Percentiles rank a stretch among this genome's conserved stretches.
phyloP scores from a whole-genome alignment of 30 jellyfish, hydroid and myxozoan species.

The Pelagia noctiluca region DNA sequence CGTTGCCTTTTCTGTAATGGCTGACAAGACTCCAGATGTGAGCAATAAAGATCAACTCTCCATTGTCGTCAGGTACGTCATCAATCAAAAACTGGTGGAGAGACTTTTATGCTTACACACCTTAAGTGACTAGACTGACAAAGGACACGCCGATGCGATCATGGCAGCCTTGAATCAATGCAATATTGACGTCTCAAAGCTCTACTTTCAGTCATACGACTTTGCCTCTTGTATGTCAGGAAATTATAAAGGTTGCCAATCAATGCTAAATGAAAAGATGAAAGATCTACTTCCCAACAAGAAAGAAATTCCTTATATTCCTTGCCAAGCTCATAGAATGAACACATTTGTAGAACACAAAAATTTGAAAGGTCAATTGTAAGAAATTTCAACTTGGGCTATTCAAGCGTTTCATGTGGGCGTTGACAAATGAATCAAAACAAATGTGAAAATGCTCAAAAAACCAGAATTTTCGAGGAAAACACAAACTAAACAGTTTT shows the following conservation, averaged over 20 bases:
- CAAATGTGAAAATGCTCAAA: too few species aligned
- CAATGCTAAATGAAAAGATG: constrained; percentile 8
- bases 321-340: too few species aligned
- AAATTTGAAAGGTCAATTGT: too few species aligned
- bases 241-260: constrained; percentile 39
- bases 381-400: too few species aligned
- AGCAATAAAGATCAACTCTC: constrained; percentile 54
- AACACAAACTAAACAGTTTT: too few species aligned
- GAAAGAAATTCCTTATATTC: constrained; percentile 29
- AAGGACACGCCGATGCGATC: constrained; percentile 57
- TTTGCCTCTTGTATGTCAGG: constrained; percentile 46
- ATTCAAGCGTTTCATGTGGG: too few species aligned
- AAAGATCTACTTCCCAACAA: constrained; percentile 31
- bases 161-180: constrained; percentile 45
- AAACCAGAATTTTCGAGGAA: too few species aligned
- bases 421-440: too few species aligned
- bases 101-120: constrained; percentile 24
- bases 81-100: constrained; percentile 42
- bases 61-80: constrained; percentile 43
- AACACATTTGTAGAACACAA: too few species aligned
- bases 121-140: constrained; percentile 37
- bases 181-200: constrained; percentile 43
- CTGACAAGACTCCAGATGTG: constrained; percentile 53
- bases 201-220: too few species aligned
- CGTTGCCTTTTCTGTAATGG: constrained; percentile 19